These are phyloP conservation scores for Microctonus aethiopoides DNA, from an alignment of 2,888 invertebrate genomes.

Conservation along the genomic window DNA sequence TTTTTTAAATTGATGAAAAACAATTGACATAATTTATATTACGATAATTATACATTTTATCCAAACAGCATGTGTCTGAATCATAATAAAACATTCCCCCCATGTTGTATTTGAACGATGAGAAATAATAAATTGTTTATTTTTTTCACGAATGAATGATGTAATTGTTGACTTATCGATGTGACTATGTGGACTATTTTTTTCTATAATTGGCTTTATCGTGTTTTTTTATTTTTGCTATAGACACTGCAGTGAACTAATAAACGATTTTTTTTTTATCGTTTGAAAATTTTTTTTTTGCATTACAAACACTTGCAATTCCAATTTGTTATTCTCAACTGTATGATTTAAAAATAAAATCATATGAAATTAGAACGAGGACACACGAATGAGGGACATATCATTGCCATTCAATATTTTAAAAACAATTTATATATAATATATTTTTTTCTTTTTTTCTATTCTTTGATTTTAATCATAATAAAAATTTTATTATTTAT, in stretches of 20 bases:
- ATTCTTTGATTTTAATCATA: background rate
- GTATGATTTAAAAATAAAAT: constrained; percentile 6
- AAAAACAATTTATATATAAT: background rate
- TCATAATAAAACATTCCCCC: background rate
- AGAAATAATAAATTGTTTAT: background rate
- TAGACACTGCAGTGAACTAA: background rate
- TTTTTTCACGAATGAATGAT: constrained; percentile 3
- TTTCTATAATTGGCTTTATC: constrained; percentile 5
- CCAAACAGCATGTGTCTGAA: background rate
- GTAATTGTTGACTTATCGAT: constrained; percentile 7
- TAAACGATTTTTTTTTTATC: constrained; percentile 14
- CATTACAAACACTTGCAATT: background rate
- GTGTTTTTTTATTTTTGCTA: background rate
- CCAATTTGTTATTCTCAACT: constrained; percentile 10
- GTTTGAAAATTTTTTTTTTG: background rate
- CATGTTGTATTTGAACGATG: background rate
- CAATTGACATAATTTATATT: background rate
- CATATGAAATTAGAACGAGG: constrained; percentile 21
- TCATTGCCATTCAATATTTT: constrained; percentile 21
- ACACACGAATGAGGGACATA: constrained; percentile 24
- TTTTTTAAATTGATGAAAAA: background rate
- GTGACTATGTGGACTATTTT: constrained; percentile 1
- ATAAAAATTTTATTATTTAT: background rate
- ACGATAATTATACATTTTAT: background rate
- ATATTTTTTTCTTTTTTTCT: background rate